Evolutionary conservation across 1,140 invertebrate genomes (phyloP), one percentile per base, ranked within the genome.

Genomic region (Zaprionus taronus): DNA sequence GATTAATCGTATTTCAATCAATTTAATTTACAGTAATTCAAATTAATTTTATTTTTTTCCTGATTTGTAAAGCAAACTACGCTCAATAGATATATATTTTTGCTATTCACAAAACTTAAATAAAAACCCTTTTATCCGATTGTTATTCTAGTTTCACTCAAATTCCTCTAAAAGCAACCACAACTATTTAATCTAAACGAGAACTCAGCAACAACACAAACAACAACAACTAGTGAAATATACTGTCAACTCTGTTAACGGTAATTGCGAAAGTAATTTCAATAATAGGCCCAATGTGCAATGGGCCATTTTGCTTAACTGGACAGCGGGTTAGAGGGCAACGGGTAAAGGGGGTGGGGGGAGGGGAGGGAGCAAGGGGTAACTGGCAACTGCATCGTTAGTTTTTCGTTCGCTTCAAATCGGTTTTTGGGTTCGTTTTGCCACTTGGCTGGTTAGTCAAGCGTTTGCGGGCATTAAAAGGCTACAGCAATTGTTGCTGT

Each of bases 391-490:
- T 47, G 51, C 51, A 58, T 14, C 62, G 72, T 89, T 73, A 79
- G 74, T 73, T 87, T 75, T 72, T 61, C 73, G n/a, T 81, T 76
- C 61, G 67, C 68, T 55, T 80, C 26, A 76, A 72, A 81, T 76
- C 77, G 77, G 41, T 80, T 75, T 71, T 68, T 71, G 58, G 67
- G 63, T 61, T 56, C 58, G 34, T 64, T 47, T 70, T 72, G 76
- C 60, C 44, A 57, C 51, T 80, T 69, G 76, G 73, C 70, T 60
- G 69, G 71, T 76, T 77, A 89, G 74, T 90, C 63, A 82, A 79
- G 76, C 85, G 85, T 82, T 68, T 47, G 41, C 26, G 70, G 67
- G 67, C 85, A 86, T 90, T 90, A 90, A 84, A 47, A 80, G 79
- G 73, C 78, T 58, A 70, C 77, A 80, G 72, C 74, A 79, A 81